phyloP scores from a whole-genome alignment of 2,797 vertebrate species.

The Melanotaenia pygmaea region DNA sequence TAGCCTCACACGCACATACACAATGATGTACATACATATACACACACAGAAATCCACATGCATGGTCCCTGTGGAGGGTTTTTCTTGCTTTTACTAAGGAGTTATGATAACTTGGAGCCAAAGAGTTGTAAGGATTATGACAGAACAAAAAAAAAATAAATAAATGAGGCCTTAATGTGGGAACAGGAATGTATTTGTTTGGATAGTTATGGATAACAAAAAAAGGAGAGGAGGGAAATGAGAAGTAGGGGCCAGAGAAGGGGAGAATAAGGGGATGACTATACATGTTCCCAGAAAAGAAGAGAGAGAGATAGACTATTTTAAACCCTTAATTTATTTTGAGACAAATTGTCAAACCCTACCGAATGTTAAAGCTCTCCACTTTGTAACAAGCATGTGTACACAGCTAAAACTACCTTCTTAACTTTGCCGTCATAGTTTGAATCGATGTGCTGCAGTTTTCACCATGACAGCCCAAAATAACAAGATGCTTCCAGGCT shows the following conservation, averaged over 20 bases:
- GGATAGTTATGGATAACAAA: slow-evolving; percentile 36
- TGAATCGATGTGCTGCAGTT: too few relatives aligned
- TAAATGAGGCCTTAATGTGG: slow-evolving; percentile 27
- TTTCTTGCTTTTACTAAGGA: slow-evolving; percentile 50
- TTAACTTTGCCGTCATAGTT: not conserved
- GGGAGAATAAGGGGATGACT: slow-evolving; percentile 6
- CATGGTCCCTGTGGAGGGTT: slow-evolving; percentile 57
- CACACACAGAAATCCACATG: slow-evolving; percentile 38
- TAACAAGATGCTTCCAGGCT: not conserved
- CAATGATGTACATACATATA: slow-evolving; percentile 3
- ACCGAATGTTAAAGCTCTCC: not conserved
- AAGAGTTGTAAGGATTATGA: slow-evolving; percentile 55
- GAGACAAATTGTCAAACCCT: not conserved
- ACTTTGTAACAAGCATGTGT: too few relatives aligned
- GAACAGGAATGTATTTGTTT: slow-evolving; percentile 60
- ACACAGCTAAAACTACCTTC: not conserved
- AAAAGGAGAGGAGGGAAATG: slow-evolving; percentile 12
- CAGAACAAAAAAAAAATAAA: slow-evolving; percentile 51
- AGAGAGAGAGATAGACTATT: not conserved
- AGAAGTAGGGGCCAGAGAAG: slow-evolving; percentile 6
- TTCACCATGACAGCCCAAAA: not conserved
- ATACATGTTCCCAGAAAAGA: slow-evolving; percentile 2
- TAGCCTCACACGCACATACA: slow-evolving; percentile 7
- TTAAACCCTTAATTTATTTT: not conserved
- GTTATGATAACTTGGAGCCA: slow-evolving; percentile 64